These are phyloP conservation scores for Sylvicola cinctus DNA, from an alignment of 2,888 invertebrate genomes.

Conservation along the genomic window DNA sequence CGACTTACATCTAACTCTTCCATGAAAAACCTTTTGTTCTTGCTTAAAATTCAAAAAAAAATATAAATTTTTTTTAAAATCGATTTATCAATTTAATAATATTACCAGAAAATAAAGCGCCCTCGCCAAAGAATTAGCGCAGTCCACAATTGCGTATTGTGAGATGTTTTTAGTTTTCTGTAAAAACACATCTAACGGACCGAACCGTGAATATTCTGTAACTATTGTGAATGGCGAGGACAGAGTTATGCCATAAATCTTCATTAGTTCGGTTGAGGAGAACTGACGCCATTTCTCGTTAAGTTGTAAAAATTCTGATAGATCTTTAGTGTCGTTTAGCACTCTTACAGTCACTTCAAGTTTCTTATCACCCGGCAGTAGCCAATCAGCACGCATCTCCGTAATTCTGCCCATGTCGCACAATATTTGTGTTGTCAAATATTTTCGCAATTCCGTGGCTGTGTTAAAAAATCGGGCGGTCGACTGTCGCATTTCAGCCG, in stretches of 20 bases:
- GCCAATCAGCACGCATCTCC: neutral
- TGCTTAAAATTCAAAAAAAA: neutral
- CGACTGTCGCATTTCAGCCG: neutral
- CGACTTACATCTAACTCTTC: neutral
- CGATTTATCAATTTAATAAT: neutral
- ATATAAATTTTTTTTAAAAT: neutral
- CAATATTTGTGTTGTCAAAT: neutral
- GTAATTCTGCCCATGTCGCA: neutral
- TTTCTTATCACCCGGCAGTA: neutral
- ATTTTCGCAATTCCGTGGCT: neutral
- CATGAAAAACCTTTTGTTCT: neutral
- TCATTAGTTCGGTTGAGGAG: neutral
- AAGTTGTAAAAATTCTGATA: neutral
- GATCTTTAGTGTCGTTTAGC: neutral
- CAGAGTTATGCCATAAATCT: neutral
- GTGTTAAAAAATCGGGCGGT: neutral
- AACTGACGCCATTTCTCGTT: neutral
- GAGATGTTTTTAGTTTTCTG: too few relatives aligned
- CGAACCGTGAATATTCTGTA: neutral
- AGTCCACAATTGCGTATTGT: too few relatives aligned
- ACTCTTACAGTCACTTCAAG: neutral
- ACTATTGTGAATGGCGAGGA: neutral
- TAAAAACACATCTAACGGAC: neutral
- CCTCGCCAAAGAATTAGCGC: neutral
- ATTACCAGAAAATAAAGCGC: neutral